Percentiles rank a stretch among this genome's conserved stretches.
phyloP scores from a whole-genome alignment of 1,140 invertebrate genomes.

The Sitobion miscanthi region DNA sequence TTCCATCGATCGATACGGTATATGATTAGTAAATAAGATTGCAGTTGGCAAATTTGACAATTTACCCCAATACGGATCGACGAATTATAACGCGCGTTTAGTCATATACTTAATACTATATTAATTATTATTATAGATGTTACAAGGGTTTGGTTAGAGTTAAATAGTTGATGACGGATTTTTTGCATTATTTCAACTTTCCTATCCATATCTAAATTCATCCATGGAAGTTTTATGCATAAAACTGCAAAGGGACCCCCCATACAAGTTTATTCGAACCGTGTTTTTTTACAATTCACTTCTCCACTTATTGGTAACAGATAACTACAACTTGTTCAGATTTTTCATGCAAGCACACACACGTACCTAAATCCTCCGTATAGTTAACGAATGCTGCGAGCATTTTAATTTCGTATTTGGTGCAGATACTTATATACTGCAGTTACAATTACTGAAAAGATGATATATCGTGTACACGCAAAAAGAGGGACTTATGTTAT shows the following conservation, averaged over 20 bases:
- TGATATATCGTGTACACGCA: background rate
- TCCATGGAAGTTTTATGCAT: background rate
- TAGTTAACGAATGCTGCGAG: background rate
- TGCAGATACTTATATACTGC: background rate
- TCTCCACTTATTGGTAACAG: background rate
- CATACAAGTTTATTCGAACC: background rate
- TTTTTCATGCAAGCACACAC: background rate
- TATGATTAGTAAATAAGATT: background rate
- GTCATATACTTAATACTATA: background rate
- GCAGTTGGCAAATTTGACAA: background rate
- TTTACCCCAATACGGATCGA: background rate
- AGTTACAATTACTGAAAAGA: too few species aligned
- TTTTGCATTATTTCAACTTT: background rate
- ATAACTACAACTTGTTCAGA: background rate
- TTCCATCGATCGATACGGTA: background rate
- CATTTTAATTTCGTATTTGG: background rate
- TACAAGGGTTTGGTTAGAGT: background rate
- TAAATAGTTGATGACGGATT: background rate
- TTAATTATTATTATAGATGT: background rate
- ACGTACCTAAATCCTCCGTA: background rate
- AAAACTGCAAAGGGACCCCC: too few species aligned
- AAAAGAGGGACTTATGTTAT: background rate
- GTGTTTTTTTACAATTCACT: background rate
- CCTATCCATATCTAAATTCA: background rate
- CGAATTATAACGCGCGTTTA: background rate